phyloP scores from a whole-genome alignment of 2,113 vertebrate species.

The Steatornis caripensis region DNA sequence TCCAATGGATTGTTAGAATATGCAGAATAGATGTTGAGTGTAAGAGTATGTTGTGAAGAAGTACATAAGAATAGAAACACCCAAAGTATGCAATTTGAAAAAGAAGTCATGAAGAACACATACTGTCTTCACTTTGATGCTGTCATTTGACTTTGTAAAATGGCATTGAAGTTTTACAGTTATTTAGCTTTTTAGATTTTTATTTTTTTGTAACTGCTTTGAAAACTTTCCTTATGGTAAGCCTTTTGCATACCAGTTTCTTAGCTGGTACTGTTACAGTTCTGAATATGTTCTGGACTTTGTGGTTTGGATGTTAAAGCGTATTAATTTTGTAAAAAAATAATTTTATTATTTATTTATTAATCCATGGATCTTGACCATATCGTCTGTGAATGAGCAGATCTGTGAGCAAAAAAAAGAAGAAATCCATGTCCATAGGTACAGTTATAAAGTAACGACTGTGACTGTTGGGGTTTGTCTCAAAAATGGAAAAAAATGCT shows the following conservation, averaged over 20 bases:
- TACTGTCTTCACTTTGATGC: not conserved
- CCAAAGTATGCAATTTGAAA: not conserved
- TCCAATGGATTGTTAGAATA: not conserved
- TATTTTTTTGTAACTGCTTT: not conserved
- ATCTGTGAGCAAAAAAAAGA: not conserved
- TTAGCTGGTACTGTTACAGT: not conserved
- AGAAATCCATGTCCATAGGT: not conserved
- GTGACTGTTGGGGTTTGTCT: not conserved
- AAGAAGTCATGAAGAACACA: not conserved
- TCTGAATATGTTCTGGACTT: not conserved
- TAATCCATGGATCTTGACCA: not conserved
- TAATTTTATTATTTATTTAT: not conserved
- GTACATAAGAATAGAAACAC: not conserved
- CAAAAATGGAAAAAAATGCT: not conserved
- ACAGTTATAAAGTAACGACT: not conserved
- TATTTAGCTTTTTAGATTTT: accelerated
- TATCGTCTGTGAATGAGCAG: not conserved
- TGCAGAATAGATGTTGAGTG: not conserved
- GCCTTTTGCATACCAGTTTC: not conserved
- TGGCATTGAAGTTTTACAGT: not conserved
- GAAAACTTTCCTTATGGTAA: not conserved
- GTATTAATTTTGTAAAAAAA: too few species aligned
- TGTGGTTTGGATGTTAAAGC: not conserved
- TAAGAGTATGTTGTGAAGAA: not conserved
- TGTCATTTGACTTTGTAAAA: not conserved